Percentiles rank a stretch among this genome's conserved stretches.
Evolutionary conservation across 2,113 vertebrate genomes (phyloP).

Genomic region (Seriola aureovittata): DNA sequence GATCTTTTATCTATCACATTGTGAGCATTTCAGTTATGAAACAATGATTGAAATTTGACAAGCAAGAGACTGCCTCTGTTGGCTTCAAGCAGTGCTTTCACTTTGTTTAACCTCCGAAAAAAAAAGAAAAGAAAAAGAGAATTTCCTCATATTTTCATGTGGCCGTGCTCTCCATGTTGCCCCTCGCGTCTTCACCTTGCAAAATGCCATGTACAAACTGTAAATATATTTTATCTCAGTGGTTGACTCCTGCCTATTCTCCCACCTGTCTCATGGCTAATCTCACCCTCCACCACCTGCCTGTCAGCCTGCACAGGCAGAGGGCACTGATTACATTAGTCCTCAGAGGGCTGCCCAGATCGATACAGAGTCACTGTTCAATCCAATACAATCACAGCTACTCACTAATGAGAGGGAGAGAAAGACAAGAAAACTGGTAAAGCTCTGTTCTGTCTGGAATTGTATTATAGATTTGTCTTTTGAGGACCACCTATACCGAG

Average conservation of each 20-base stretch:
- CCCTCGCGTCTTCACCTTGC: not conserved
- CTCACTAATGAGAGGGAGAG: constrained; percentile 91
- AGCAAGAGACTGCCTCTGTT: constrained; percentile 26
- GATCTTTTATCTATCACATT: constrained; percentile 43
- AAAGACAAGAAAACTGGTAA: constrained; percentile 36
- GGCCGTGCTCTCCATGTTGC: not conserved
- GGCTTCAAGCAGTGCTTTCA: constrained; percentile 51
- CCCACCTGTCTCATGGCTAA: constrained; percentile 65
- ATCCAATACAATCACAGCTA: constrained; percentile 95
- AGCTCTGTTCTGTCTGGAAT: constrained; percentile 31
- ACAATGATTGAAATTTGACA: constrained; percentile 44
- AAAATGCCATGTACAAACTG: not conserved
- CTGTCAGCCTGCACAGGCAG: constrained; percentile 84
- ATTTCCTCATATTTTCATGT: not conserved
- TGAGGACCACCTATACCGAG: constrained; percentile 19
- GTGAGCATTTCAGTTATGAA: constrained; percentile 31
- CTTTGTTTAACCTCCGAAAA: constrained; percentile 34
- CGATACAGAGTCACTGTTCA: constrained; percentile 93
- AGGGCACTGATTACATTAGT: constrained; percentile 91
- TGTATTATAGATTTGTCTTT: constrained; percentile 68
- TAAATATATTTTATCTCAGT: not conserved
- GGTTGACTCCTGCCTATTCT: constrained; percentile 21
- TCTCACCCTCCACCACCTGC: constrained; percentile 84
- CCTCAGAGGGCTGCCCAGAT: constrained; percentile 91
- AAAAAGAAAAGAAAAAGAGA: not conserved